phyloP scores from a whole-genome alignment of 2,797 vertebrate genomes.

The Dromococcyx pavoninus region DNA sequence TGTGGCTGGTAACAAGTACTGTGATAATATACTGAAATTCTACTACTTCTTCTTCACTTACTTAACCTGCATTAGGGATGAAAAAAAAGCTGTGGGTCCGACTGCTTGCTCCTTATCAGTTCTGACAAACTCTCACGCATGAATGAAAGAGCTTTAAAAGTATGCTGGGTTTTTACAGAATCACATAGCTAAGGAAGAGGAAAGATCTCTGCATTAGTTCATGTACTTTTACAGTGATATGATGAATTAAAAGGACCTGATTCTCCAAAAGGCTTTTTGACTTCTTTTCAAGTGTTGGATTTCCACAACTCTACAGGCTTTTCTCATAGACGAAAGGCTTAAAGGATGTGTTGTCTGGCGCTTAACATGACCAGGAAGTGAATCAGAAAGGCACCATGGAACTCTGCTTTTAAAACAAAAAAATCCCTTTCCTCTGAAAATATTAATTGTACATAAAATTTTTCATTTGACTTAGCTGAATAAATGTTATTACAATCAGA shows the following conservation, averaged over 20 bases:
- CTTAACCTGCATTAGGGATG: background rate
- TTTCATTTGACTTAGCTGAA: background rate
- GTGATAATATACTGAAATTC: background rate
- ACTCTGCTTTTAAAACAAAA: background rate
- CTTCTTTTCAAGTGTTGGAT: background rate
- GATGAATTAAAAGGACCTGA: background rate
- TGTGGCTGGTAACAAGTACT: background rate
- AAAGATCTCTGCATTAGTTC: background rate
- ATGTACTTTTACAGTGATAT: background rate
- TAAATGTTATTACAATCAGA: background rate
- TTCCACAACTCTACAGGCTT: background rate
- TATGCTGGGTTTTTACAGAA: background rate
- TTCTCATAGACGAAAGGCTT: background rate
- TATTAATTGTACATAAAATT: background rate
- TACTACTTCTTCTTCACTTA: background rate
- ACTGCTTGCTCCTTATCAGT: background rate
- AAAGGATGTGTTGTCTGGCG: background rate
- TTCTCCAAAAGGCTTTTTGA: background rate
- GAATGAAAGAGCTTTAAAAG: background rate
- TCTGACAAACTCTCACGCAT: background rate
- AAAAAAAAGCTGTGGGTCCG: background rate
- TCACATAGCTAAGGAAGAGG: background rate
- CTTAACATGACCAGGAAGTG: background rate
- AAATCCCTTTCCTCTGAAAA: background rate
- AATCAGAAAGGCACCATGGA: background rate